A percentile compares a stretch with the other conserved stretches of the same genome.
Conservation (phyloP, 2,888 invertebrate species). For the Drosophila nigricruria region DNA sequence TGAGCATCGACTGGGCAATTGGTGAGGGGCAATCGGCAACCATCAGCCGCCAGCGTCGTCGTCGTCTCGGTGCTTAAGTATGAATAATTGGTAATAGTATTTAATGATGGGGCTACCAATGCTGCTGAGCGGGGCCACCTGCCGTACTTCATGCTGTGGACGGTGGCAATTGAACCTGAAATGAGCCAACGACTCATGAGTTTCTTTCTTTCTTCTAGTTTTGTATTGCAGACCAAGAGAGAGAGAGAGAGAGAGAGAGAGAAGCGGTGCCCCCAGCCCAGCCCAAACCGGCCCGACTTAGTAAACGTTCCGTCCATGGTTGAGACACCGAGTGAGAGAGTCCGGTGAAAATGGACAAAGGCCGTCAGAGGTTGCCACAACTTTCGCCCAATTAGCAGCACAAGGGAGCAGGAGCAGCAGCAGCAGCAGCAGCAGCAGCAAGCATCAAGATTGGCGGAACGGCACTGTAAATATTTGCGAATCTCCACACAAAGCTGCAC, state of each 20-base stretch:
- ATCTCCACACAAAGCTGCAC: slow-evolving; percentile 39
- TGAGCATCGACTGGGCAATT: slow-evolving; percentile 19
- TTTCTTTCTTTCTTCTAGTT: slow-evolving; percentile 20
- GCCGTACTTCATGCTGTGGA: slow-evolving; percentile 55
- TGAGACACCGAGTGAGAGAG: slow-evolving; percentile 44
- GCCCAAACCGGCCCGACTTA: slow-evolving; percentile 5
- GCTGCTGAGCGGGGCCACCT: slow-evolving; percentile 56
- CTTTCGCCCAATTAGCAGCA: slow-evolving; percentile 78
- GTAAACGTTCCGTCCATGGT: slow-evolving; percentile 70
- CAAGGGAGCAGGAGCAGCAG: slow-evolving; percentile 25
- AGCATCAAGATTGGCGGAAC: slow-evolving; percentile 38
- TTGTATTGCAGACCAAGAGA: slow-evolving; percentile 23
- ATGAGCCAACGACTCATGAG: slow-evolving; percentile 35
- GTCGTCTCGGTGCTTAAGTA: slow-evolving; percentile 78
- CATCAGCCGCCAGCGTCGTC: slow-evolving; percentile 53
- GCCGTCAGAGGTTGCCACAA: slow-evolving; percentile 75
- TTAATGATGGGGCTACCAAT: slow-evolving; percentile 72
- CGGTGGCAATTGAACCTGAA: slow-evolving; percentile 61
- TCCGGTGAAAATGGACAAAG: slow-evolving; percentile 79
- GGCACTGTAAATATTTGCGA: slow-evolving; percentile 71
- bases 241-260: not conserved
- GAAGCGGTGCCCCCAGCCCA: slow-evolving; percentile 1
- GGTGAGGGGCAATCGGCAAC: slow-evolving; percentile 21
- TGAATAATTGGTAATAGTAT: slow-evolving; percentile 82
- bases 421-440: not conserved